Conservation (phyloP, 2,888 invertebrate genomes). For the Coremacera marginata region DNA sequence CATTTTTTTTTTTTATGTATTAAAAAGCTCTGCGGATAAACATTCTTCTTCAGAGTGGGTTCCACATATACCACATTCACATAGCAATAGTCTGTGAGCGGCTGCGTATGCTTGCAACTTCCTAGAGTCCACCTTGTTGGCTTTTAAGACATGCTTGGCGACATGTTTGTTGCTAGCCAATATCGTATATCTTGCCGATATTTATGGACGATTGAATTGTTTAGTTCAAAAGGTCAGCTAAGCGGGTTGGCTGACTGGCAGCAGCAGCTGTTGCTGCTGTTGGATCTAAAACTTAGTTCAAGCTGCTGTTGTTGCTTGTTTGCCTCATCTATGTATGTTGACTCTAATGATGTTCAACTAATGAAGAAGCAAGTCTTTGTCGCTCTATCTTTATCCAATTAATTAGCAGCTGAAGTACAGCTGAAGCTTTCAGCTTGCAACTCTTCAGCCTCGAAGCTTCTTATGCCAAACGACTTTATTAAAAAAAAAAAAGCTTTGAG, state of each 20-base stretch:
- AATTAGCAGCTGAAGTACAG: conserved; percentile 20
- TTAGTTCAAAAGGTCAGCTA: conserved; percentile 44
- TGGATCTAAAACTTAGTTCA: too few species aligned
- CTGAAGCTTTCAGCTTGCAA: neutral
- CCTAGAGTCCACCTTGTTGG: neutral
- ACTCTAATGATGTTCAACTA: conserved; percentile 11
- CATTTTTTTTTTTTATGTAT: too few species aligned
- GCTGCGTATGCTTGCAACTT: neutral
- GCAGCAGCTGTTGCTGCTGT: conserved; percentile 1
- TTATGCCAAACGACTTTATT: too few species aligned
- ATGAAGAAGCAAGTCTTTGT: neutral
- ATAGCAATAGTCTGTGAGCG: too few species aligned
- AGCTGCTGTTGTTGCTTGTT: neutral
- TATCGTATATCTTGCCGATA: conserved; percentile 14
- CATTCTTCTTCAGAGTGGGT: too few species aligned
- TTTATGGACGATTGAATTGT: conserved; percentile 45
- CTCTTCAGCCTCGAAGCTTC: neutral
- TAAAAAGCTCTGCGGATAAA: too few species aligned
- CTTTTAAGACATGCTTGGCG: conserved; percentile 21
- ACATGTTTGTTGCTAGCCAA: conserved; percentile 16
- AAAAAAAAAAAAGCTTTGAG: neutral
- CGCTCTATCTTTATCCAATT: conserved; percentile 9
- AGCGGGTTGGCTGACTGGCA: neutral
- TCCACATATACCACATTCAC: too few species aligned
- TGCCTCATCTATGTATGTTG: neutral